Conservation (phyloP, 1,140 invertebrate genomes). For the Pogonognathellus flavescens region DNA sequence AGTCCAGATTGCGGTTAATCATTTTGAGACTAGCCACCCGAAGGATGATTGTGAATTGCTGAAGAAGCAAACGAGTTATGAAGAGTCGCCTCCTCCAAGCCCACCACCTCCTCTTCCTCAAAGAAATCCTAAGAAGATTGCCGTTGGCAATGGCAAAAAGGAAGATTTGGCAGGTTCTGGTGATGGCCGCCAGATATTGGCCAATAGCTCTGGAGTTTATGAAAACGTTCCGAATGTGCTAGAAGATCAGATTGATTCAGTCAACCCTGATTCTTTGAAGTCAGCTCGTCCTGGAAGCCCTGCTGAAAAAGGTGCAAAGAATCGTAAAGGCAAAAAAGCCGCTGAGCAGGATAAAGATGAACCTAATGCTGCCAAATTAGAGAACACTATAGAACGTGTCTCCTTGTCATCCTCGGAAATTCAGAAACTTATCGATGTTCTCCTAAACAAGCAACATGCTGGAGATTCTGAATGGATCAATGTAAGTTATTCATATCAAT, state of each 20-base stretch:
- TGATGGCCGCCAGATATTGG: neutral
- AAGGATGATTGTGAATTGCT: conserved; percentile 83
- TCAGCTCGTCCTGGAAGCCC: conserved; percentile 28
- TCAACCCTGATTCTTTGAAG: neutral
- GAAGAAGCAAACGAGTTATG: conserved; percentile 66
- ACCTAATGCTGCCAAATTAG: conserved; percentile 55
- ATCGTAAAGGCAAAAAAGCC: conserved; percentile 33
- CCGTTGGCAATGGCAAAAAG: neutral
- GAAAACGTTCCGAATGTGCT: conserved; percentile 45
- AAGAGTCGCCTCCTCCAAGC: conserved; percentile 48
- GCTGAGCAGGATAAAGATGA: conserved; percentile 53
- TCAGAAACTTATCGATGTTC: conserved; percentile 87
- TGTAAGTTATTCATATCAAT: conserved; percentile 53
- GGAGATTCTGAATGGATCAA: conserved; percentile 88
- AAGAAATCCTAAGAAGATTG: conserved; percentile 15
- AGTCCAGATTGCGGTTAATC: conserved; percentile 73
- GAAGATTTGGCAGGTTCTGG: neutral
- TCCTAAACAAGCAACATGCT: conserved; percentile 88
- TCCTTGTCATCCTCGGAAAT: conserved; percentile 84
- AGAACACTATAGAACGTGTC: conserved; percentile 54
- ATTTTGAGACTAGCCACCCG: conserved; percentile 82
- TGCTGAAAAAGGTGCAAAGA: conserved; percentile 20
- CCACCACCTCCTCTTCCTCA: conserved; percentile 54
- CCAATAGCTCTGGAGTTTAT: conserved; percentile 49
- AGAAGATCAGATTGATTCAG: conserved; percentile 47